These are phyloP conservation scores for Nematopogon swammerdamellus DNA, from an alignment of 2,888 invertebrate genomes.

Conservation along the genomic window DNA sequence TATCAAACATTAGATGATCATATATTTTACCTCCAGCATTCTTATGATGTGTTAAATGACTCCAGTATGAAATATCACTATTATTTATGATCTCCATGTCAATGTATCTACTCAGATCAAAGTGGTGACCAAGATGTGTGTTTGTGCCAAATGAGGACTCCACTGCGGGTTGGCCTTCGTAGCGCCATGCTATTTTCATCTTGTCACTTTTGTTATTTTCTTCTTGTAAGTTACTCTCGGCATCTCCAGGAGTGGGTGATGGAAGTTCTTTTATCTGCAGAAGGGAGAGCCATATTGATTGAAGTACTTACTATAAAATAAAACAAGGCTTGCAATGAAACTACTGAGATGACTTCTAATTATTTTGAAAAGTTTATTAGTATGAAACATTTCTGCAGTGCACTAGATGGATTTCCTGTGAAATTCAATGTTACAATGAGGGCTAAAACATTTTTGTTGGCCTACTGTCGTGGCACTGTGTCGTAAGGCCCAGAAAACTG, in stretches of 20 bases:
- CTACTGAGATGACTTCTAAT: no score
- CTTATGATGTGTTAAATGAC: constrained; percentile 15
- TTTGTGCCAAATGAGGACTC: constrained; percentile 50
- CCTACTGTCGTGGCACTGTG: no score
- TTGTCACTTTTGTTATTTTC: constrained; percentile 38
- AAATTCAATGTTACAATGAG: no score
- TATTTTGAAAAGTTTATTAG: no score
- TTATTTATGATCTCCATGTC: constrained; percentile 53
- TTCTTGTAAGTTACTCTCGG: constrained; percentile 24
- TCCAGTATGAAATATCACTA: constrained; percentile 58
- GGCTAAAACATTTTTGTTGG: no score
- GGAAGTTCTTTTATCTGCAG: constrained; percentile 50
- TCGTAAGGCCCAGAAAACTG: no score
- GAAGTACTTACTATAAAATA: no score
- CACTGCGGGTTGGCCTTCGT: constrained; percentile 69
- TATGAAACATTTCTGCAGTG: no score
- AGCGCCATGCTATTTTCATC: constrained; percentile 90
- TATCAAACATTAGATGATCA: no score
- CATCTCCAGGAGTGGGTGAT: constrained; percentile 47
- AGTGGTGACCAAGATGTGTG: constrained; percentile 70
- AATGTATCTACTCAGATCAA: constrained; percentile 77
- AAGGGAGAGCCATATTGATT: neutral
- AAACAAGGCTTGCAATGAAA: no score
- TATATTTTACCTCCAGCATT: no score
- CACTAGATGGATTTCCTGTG: no score